Evolutionary conservation across 2,888 invertebrate genomes (phyloP).

Genomic region (Cistogaster globosa): DNA sequence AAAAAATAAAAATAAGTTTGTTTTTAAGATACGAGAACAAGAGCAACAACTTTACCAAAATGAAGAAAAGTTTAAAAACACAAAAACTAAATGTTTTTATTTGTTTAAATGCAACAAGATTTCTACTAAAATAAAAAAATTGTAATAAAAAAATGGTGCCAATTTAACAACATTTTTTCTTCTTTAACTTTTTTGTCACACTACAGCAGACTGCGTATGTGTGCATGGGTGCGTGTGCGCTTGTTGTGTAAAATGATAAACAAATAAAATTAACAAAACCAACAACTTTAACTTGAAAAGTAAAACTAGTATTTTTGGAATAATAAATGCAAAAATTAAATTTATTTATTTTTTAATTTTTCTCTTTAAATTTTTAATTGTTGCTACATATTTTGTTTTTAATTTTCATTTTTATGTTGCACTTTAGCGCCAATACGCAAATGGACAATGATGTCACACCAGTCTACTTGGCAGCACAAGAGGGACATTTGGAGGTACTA

Average conservation of each 20-base stretch:
- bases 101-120: conserved; percentile 29
- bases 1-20: conserved; percentile 37
- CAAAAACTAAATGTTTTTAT: background rate
- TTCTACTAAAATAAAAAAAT: conserved; percentile 6
- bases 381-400: conserved; percentile 21
- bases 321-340: conserved; percentile 26
- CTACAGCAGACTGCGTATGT: background rate
- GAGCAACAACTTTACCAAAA: conserved; percentile 49
- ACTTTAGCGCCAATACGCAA: conserved; percentile 92
- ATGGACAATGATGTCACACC: conserved; percentile 97
- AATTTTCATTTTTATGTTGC: conserved; percentile 28
- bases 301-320: conserved; percentile 28
- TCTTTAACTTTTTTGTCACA: background rate
- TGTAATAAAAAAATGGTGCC: background rate
- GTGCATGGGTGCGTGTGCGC: background rate
- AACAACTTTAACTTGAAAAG: conserved; percentile 49
- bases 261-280: conserved; percentile 54
- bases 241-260: background rate
- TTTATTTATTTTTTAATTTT: conserved; percentile 13
- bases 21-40: conserved; percentile 55
- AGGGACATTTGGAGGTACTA: conserved; percentile 93
- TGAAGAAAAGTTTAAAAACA: conserved; percentile 5
- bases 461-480: conserved; percentile 94
- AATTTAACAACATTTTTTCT: conserved; percentile 20
- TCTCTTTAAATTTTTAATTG: conserved; percentile 25